Percentiles rank a stretch among this genome's conserved stretches.
Evolutionary conservation across 2,797 vertebrate species (phyloP).

Genomic region (Florisuga fusca): DNA sequence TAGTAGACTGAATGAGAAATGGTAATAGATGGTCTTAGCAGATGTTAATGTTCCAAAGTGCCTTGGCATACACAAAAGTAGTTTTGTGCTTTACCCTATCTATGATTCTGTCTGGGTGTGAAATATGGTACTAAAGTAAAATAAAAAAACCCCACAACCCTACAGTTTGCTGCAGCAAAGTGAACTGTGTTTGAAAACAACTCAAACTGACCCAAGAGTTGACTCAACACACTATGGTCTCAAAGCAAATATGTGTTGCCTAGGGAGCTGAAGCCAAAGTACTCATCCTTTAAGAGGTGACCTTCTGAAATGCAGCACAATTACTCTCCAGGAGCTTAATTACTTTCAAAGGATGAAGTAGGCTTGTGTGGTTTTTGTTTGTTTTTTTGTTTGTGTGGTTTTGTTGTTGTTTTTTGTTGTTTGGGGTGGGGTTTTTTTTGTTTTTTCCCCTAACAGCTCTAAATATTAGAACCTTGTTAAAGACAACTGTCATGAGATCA

Average conservation of each 20-base stretch:
- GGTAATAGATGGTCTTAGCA: background rate
- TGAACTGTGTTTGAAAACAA: background rate
- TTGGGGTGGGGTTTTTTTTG: background rate
- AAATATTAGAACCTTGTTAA: background rate
- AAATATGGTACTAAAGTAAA: background rate
- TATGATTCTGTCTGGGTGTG: background rate
- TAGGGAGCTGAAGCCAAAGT: background rate
- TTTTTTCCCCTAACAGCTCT: background rate
- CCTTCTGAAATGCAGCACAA: constrained; percentile 4
- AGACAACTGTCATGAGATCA: background rate
- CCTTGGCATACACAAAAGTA: background rate
- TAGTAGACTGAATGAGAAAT: background rate
- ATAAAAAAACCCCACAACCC: no score
- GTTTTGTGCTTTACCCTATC: background rate
- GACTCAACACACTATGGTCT: background rate
- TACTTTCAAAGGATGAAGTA: background rate
- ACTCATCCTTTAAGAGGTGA: background rate
- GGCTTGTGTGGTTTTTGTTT: background rate
- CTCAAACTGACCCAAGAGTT: background rate
- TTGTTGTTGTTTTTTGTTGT: no score
- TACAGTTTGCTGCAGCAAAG: background rate
- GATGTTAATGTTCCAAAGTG: background rate
- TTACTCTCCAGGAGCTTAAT: background rate
- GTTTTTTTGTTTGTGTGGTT: no score
- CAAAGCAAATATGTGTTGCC: background rate